Evolutionary conservation across 1,140 invertebrate genomes (phyloP).

Genomic region (Cotesia vestalis): DNA sequence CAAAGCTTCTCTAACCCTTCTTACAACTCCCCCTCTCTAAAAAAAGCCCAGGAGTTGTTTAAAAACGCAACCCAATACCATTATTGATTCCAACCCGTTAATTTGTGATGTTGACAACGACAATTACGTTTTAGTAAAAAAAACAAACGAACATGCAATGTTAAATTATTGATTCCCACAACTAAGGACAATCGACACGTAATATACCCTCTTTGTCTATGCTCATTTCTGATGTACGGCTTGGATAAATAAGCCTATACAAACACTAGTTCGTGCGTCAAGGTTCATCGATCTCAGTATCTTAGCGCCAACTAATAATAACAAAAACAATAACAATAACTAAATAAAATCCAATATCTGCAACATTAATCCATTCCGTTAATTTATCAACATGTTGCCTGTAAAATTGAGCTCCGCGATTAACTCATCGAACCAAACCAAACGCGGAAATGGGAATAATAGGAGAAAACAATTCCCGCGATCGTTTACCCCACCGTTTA

Average conservation of each 20-base stretch:
- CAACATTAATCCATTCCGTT: too few species aligned
- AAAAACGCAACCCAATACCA: too few species aligned
- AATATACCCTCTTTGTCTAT: slow-evolving; percentile 30
- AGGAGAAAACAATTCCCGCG: slow-evolving; percentile 53
- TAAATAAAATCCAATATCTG: neutral
- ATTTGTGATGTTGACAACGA: neutral
- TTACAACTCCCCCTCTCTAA: too few species aligned
- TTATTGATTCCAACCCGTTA: too few species aligned
- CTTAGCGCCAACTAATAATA: neutral
- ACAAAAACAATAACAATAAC: neutral
- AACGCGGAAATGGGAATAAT: slow-evolving; percentile 38
- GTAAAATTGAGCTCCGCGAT: slow-evolving; percentile 46
- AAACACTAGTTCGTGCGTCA: slow-evolving; percentile 45
- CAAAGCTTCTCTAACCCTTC: too few species aligned
- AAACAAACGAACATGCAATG: slow-evolving; percentile 33
- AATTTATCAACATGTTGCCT: slow-evolving; percentile 21
- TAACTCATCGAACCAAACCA: slow-evolving; percentile 42
- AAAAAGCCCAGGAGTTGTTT: too few species aligned
- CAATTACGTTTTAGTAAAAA: neutral
- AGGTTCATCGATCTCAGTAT: slow-evolving; percentile 46
- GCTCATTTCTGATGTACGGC: slow-evolving; percentile 14
- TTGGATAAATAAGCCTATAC: slow-evolving; percentile 50
- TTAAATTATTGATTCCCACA: slow-evolving; percentile 48
- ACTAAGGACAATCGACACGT: slow-evolving; percentile 50
- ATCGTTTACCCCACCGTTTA: slow-evolving; percentile 44